These are phyloP conservation scores for Girardia tigrina DNA, from an alignment of 2,888 invertebrate genomes.

Conservation along the genomic window DNA sequence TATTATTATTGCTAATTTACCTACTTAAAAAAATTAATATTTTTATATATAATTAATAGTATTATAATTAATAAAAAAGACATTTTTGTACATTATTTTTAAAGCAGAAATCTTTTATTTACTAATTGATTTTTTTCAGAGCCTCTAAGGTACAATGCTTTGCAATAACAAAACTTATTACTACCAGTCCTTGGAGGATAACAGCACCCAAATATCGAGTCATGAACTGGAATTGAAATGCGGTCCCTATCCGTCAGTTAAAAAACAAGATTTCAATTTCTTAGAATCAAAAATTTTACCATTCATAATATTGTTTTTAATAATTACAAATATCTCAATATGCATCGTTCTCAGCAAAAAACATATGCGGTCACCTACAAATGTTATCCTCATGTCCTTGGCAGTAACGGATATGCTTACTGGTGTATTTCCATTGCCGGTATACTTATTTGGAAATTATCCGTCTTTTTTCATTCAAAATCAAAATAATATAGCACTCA, in stretches of 20 bases:
- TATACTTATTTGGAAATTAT: slow-evolving; percentile 39
- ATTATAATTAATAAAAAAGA: too few relatives aligned
- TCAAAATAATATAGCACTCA: slow-evolving; percentile 14
- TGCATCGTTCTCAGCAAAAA: slow-evolving; percentile 73
- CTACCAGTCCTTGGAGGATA: neutral
- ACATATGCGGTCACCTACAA: slow-evolving; percentile 80
- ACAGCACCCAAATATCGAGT: neutral
- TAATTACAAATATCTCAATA: slow-evolving; percentile 76
- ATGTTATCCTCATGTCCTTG: slow-evolving; percentile 84
- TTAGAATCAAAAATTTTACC: slow-evolving; percentile 52
- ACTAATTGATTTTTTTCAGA: too few relatives aligned
- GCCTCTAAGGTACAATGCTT: neutral
- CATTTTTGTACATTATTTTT: too few relatives aligned
- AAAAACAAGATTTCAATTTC: neutral
- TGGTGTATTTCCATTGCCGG: slow-evolving; percentile 32
- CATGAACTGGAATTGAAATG: neutral
- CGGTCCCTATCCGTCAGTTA: neutral
- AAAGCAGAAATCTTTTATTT: too few relatives aligned
- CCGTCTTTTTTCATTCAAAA: slow-evolving; percentile 1
- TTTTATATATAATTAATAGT: too few relatives aligned
- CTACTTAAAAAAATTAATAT: too few relatives aligned
- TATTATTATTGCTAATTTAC: too few relatives aligned
- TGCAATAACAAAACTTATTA: neutral
- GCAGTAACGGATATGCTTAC: slow-evolving; percentile 85
- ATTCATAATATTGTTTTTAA: slow-evolving; percentile 68